Percentiles rank a stretch among this genome's conserved stretches.
These are phyloP conservation scores for Rhineura floridana DNA, from an alignment of 2,113 vertebrate species.

Conservation along the genomic window DNA sequence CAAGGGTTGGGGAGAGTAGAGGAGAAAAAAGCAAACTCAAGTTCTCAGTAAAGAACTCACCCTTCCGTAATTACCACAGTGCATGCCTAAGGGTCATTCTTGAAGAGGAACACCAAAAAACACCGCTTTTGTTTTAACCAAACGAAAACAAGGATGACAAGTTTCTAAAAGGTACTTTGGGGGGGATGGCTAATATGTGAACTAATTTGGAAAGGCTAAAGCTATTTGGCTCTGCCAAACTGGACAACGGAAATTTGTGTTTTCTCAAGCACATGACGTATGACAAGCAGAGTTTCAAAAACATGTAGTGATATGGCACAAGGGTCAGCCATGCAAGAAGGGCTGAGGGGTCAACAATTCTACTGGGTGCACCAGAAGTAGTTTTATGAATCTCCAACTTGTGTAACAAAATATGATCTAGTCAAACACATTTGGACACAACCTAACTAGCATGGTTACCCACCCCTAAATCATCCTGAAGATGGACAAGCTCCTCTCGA, in stretches of 20 bases:
- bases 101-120: neutral
- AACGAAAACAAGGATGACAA: neutral
- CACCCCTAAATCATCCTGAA: constrained; percentile 91
- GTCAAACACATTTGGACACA: neutral
- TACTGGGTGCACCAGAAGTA: neutral
- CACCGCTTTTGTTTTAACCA: neutral
- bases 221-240: neutral
- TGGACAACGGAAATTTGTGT: too few relatives aligned
- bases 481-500: constrained; percentile 89
- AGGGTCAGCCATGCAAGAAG: neutral
- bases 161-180: neutral
- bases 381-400: too few relatives aligned
- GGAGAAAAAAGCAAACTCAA: neutral
- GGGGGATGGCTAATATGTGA: too few relatives aligned
- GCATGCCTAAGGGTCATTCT: neutral
- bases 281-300: neutral
- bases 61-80: neutral
- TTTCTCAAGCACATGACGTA: too few relatives aligned
- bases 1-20: neutral
- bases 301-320: neutral
- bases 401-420: neutral
- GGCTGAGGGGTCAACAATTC: neutral
- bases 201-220: neutral
- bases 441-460: neutral
- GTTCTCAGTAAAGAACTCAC: neutral